Evolutionary conservation across 1,140 invertebrate species (phyloP).

Genomic region (Temnothorax longispinosus): DNA sequence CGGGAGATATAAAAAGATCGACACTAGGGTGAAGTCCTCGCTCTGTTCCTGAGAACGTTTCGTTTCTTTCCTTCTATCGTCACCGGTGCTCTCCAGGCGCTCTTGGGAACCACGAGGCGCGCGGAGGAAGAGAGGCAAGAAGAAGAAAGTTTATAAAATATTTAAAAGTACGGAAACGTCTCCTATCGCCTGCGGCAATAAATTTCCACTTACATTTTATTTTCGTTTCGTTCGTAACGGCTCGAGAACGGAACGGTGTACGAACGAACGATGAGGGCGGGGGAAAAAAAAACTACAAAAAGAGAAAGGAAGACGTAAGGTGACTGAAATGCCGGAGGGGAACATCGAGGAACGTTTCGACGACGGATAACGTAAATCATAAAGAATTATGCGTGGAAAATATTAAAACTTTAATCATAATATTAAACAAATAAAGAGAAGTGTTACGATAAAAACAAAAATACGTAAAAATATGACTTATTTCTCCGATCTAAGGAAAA

Average conservation of each 20-base stretch:
- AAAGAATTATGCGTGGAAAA: neutral
- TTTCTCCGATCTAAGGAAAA: neutral
- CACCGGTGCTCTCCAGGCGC: constrained; percentile 58
- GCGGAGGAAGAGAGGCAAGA: constrained; percentile 68
- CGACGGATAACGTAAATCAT: constrained; percentile 43
- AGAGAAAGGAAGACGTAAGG: constrained; percentile 61
- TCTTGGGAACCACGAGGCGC: constrained; percentile 48
- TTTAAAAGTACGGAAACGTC: constrained; percentile 86
- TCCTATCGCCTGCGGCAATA: constrained; percentile 85
- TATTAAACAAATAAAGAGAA: constrained; percentile 27
- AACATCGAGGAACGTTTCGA: constrained; percentile 50
- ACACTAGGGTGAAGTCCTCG: constrained; percentile 79
- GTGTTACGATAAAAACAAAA: neutral
- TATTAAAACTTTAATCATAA: neutral
- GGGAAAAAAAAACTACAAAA: constrained; percentile 51
- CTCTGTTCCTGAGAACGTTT: constrained; percentile 75
- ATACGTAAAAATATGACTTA: neutral
- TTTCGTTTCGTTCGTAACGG: constrained; percentile 84
- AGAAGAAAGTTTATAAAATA: constrained; percentile 86
- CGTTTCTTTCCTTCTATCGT: constrained; percentile 68
- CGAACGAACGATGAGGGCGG: constrained; percentile 62
- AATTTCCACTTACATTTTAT: constrained; percentile 87
- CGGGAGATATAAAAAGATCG: constrained; percentile 80
- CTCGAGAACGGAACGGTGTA: constrained; percentile 75
- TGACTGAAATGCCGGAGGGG: constrained; percentile 68